Percentiles rank a stretch among this genome's conserved stretches.
phyloP scores from a whole-genome alignment of 1,140 invertebrate species.

The Asbolus verrucosus region DNA sequence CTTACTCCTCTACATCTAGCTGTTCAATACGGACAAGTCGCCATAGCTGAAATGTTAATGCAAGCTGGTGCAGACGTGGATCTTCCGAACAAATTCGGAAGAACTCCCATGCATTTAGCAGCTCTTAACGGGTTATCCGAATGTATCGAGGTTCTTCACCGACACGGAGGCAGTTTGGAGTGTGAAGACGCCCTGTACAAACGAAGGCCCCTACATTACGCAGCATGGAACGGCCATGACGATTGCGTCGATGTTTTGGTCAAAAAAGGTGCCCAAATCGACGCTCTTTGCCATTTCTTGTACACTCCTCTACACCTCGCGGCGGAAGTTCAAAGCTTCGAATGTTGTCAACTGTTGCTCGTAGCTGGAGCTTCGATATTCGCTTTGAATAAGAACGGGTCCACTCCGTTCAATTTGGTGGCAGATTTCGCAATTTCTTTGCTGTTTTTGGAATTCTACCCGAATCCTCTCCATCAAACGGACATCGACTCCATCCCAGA shows the following conservation, averaged over 20 bases:
- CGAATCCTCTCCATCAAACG: too few relatives aligned
- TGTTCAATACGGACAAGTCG: neutral
- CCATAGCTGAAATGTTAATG: neutral
- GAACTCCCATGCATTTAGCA: neutral
- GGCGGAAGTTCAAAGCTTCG: neutral
- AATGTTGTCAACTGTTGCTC: slow-evolving; percentile 5
- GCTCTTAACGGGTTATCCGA: neutral
- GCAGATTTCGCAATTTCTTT: too few relatives aligned
- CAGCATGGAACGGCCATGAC: neutral
- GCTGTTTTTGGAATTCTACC: too few relatives aligned
- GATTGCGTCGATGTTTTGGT: neutral
- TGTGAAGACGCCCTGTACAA: neutral
- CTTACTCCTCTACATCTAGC: neutral
- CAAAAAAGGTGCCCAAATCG: neutral
- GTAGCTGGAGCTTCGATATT: neutral
- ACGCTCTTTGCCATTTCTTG: neutral
- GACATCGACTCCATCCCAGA: too few relatives aligned
- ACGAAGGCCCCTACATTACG: neutral
- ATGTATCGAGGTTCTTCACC: neutral
- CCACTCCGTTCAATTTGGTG: too few relatives aligned
- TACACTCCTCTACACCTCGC: slow-evolving; percentile 7
- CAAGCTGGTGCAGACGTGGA: neutral
- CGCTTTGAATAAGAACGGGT: too few relatives aligned
- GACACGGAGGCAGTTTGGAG: neutral
- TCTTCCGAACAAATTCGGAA: neutral